Base-by-base conservation (phyloP, 2,113 vertebrate species). In the Mandrillus leucophaeus region DNA sequence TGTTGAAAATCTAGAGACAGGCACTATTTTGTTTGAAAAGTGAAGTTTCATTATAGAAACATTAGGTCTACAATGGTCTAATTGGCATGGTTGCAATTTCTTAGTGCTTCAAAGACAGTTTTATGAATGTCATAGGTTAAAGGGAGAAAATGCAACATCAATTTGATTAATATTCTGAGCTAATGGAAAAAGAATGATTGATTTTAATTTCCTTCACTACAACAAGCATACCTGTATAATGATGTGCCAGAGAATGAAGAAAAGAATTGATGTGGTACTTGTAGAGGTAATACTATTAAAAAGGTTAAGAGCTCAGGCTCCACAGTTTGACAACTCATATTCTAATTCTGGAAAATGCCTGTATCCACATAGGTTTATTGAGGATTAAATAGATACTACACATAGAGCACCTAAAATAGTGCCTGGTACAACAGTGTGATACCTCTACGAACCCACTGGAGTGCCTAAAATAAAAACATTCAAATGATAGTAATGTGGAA, bases 41-140 rank as follows among this genome's bases (percentile, higher is more conserved):
- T 11, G 86, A 79, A 72, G 8, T 35, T 95, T 95, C 5, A 66
- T n/a, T 59, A 20, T 6, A 82, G 70, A 88, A 94, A 75, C 6
- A 82, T 68, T 79, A 73, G 66, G 61, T 68, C 32, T 68, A 35
- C 2, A 68, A 35, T 68, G 32, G 16, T 68, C 66, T 68, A 68
- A 68, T n/a, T 55, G 52, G 48, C 27, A 97, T 38, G 32, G 61
- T 70, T 95, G 59, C 17, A 55, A 48, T 96, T 90, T 96, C 87
- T 95, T 64, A 94, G 38, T 55, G 43, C 27, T 75, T 79, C 27
- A 92, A 97, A 92, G 92, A 95, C 35, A 88, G 64, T 32, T 90
- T 93, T 61, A 81, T 88, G 52, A 92, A 90, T 87, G 86, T 85
- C 57, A 75, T 9, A 89, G 97, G 97, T 98, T 90, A 97, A 95